A percentile compares a stretch with the other conserved stretches of the same genome.
Conservation (phyloP, 2,888 invertebrate genomes). For the Alloscopus bannaensis region DNA sequence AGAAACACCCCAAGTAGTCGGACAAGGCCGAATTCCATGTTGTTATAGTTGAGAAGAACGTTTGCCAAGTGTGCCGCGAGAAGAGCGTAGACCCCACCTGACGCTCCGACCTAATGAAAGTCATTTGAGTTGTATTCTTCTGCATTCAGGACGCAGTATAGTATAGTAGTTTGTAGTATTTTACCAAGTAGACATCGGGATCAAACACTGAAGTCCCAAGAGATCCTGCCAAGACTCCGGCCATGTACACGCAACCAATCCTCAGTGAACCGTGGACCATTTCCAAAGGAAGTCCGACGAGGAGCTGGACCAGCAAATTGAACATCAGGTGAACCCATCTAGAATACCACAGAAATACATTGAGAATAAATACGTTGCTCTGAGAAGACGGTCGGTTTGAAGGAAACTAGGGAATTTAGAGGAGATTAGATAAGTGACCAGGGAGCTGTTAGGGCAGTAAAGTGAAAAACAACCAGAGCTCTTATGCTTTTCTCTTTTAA, state of each 20-base stretch:
- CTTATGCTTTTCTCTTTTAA: conserved; percentile 10
- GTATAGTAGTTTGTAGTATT: neutral
- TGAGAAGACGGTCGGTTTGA: too few species aligned
- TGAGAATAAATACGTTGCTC: too few species aligned
- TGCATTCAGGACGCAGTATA: neutral
- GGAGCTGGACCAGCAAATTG: conserved; percentile 94
- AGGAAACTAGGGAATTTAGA: neutral
- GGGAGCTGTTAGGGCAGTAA: neutral
- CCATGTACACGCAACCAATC: conserved; percentile 88
- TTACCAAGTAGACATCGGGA: conserved; percentile 92
- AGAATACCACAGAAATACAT: conserved; percentile 63
- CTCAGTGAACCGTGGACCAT: conserved; percentile 96
- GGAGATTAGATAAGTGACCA: neutral
- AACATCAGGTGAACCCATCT: conserved; percentile 95
- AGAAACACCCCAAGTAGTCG: conserved; percentile 92
- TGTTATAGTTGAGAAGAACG: conserved; percentile 94
- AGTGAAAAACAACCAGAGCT: neutral
- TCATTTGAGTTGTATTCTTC: neutral
- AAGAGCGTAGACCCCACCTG: conserved; percentile 97
- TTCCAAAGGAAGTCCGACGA: conserved; percentile 95
- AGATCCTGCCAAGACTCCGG: conserved; percentile 90
- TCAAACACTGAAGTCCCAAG: conserved; percentile 93
- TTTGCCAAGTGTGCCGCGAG: conserved; percentile 97
- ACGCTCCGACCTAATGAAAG: conserved; percentile 89
- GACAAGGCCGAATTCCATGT: conserved; percentile 95